Evolutionary conservation across 2,797 vertebrate species (phyloP).

Genomic region (Cryptoblepharus egeriae): DNA sequence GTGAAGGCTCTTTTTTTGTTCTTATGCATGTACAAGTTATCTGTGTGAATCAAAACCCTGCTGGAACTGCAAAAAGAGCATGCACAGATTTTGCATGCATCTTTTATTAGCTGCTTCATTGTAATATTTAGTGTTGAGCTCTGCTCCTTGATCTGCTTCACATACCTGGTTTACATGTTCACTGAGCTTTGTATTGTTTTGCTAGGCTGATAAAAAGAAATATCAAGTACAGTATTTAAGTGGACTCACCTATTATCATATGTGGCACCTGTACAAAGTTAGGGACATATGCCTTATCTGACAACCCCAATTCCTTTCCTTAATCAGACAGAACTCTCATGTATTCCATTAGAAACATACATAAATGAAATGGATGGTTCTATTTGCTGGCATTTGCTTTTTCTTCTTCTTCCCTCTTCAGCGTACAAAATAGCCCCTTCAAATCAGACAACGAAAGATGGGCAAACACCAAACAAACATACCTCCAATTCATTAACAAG

Average conservation of each 20-base stretch:
- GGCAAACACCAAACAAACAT: neutral
- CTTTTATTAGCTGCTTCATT: neutral
- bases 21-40: neutral
- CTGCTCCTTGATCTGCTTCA: neutral
- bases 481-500: constrained; percentile 45
- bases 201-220: neutral
- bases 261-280: neutral
- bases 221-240: neutral
- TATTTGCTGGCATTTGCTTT: rapidly evolving
- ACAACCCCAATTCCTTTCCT: constrained; percentile 10
- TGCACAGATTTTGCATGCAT: no score
- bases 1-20: no score
- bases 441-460: constrained; percentile 5
- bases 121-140: neutral
- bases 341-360: constrained; percentile 20
- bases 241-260: neutral
- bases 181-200: neutral
- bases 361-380: constrained; percentile 24
- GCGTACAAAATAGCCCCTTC: constrained; percentile 32
- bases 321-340: neutral
- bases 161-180: neutral
- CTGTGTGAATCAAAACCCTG: neutral
- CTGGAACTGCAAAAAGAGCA: neutral
- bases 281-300: neutral
- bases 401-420: neutral